phyloP scores from a whole-genome alignment of 2,888 invertebrate species.

The Myopa tessellatipennis region DNA sequence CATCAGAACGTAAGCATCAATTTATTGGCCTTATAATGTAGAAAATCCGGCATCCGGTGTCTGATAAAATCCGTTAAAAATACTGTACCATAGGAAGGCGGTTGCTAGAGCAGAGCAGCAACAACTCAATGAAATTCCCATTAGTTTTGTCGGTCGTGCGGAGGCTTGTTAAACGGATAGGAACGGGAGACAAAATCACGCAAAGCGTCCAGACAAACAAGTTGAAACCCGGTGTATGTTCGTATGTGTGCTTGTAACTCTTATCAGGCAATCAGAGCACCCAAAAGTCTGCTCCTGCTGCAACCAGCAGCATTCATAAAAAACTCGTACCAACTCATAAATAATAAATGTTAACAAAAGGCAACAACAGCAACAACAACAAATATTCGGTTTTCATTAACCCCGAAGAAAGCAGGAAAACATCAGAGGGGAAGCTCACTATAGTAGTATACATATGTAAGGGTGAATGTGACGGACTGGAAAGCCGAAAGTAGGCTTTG shows the following conservation, averaged over 20 bases:
- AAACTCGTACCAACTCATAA: slow-evolving; percentile 53
- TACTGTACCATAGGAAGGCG: background rate
- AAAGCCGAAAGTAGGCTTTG: slow-evolving; percentile 4
- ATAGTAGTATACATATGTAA: no score
- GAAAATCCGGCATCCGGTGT: background rate
- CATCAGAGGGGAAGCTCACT: background rate
- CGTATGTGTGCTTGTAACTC: background rate
- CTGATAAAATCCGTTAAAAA: background rate
- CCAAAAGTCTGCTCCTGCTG: background rate
- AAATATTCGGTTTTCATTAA: slow-evolving; percentile 59
- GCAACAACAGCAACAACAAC: background rate
- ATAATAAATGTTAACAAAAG: slow-evolving; percentile 59
- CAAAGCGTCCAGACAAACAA: slow-evolving; percentile 12
- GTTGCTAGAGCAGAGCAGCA: background rate
- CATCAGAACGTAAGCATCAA: background rate
- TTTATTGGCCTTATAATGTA: background rate
- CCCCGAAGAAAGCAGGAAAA: slow-evolving; percentile 51
- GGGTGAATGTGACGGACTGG: slow-evolving; percentile 20
- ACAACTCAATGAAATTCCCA: slow-evolving; percentile 6
- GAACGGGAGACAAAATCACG: slow-evolving; percentile 15
- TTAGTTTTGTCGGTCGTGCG: background rate
- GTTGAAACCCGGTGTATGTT: slow-evolving; percentile 7
- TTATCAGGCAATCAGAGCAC: background rate
- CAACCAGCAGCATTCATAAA: slow-evolving; percentile 27
- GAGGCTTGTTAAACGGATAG: slow-evolving; percentile 27